Conservation (phyloP, 1,140 invertebrate genomes). For the Helicoverpa zea region DNA sequence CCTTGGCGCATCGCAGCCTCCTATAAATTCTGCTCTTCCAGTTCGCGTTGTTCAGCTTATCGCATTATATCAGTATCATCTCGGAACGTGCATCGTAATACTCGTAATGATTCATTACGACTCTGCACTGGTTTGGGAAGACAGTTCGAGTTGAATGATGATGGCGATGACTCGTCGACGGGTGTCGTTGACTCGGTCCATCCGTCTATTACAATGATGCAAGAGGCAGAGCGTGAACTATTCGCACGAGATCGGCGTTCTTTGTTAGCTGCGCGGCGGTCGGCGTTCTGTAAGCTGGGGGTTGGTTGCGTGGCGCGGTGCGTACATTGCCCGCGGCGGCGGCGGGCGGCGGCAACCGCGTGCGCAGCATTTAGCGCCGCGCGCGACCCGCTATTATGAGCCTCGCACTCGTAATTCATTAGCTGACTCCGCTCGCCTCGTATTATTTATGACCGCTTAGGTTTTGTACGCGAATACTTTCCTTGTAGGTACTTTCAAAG, state of each 20-base stretch:
- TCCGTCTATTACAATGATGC: conserved; percentile 69
- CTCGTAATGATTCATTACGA: conserved; percentile 49
- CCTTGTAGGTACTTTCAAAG: conserved; percentile 64
- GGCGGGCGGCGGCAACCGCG: conserved; percentile 48
- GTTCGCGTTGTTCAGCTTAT: conserved; percentile 48
- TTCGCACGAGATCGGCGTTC: conserved; percentile 64
- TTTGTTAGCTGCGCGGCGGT: conserved; percentile 47
- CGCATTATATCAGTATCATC: conserved; percentile 49
- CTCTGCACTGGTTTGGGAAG: conserved; percentile 34
- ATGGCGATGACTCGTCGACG: conserved; percentile 67
- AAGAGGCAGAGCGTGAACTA: conserved; percentile 70
- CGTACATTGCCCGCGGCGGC: conserved; percentile 52
- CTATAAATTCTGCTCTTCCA: conserved; percentile 56
- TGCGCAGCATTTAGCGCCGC: conserved; percentile 53
- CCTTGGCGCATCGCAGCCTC: conserved; percentile 67
- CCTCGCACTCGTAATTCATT: conserved; percentile 81
- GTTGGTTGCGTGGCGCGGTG: conserved; percentile 29
- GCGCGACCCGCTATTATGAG: conserved; percentile 68
- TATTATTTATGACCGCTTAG: conserved; percentile 82
- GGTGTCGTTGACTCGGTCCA: conserved; percentile 69
- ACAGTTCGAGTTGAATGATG: conserved; percentile 61
- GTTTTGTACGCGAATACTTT: conserved; percentile 74
- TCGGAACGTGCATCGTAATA: conserved; percentile 38
- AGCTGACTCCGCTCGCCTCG: conserved; percentile 74
- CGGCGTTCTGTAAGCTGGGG: conserved; percentile 25